phyloP scores from a whole-genome alignment of 2,888 invertebrate species.

The Agrilus mali region DNA sequence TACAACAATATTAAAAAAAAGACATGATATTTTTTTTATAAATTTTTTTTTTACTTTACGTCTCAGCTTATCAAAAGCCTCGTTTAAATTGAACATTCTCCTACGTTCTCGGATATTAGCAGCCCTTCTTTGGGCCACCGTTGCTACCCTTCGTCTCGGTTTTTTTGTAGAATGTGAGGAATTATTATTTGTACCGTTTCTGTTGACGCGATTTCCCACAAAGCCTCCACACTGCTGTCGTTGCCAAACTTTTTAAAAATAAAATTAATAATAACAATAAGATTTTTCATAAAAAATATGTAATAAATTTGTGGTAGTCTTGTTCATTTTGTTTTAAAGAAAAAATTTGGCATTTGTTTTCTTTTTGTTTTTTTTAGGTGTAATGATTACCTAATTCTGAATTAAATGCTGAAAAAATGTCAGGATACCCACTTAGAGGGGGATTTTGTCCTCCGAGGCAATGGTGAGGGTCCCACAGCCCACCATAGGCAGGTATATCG shows the following conservation, averaged over 20 bases:
- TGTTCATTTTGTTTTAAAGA: too few relatives aligned
- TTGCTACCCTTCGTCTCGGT: conserved; percentile 75
- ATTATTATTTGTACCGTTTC: conserved; percentile 20
- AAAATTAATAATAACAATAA: not conserved
- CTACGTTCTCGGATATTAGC: conserved; percentile 88
- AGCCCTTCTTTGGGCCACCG: conserved; percentile 79
- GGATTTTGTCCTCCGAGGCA: conserved; percentile 43
- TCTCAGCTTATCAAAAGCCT: conserved; percentile 86
- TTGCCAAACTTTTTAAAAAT: conserved; percentile 36
- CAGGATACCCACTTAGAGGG: conserved; percentile 51
- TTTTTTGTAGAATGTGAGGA: conserved; percentile 50
- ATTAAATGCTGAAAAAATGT: conserved; percentile 54
- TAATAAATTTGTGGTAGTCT: too few relatives aligned
- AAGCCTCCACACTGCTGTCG: conserved; percentile 41
- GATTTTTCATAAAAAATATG: too few relatives aligned
- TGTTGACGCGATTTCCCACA: conserved; percentile 26
- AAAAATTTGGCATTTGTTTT: not conserved
- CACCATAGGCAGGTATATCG: conserved; percentile 36
- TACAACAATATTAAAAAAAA: not conserved
- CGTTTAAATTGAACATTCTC: conserved; percentile 91
- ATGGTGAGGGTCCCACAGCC: conserved; percentile 46
- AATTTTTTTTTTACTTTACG: conserved; percentile 49
- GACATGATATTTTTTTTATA: not conserved
- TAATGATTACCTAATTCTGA: conserved; percentile 43
- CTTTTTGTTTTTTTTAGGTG: not conserved